Base-by-base conservation (phyloP, 2,888 invertebrate genomes). In the Allolobophora icterica region DNA sequence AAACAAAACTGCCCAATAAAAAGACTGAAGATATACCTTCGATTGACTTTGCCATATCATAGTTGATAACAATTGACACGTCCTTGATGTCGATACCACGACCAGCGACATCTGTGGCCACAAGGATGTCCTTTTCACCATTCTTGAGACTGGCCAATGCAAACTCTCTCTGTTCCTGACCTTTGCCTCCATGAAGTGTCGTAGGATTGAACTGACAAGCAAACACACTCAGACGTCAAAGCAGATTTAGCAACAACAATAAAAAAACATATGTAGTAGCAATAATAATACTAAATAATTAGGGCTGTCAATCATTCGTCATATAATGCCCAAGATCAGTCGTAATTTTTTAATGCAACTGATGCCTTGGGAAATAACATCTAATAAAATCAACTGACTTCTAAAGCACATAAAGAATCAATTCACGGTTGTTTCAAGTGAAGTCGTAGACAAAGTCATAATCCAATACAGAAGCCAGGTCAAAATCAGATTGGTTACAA, bases 81-180 rank as follows among this genome's bases (percentile, higher is more conserved):
- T 99, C 99, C 95, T 99, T 99, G 95, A 99, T 99, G 95, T 99
- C 99, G 93, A 99, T 99, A 98, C 99, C 99, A 96, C 99, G 97
- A 93, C 99, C 99, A 93, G 99, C 99, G 0, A 99, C 99, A 95
- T 99, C 99, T 0, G 99, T 99, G 0, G 99, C 99, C 84, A 99
- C 99, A 93, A 99, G 96, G 94, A 99, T 99, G 95, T 99, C 99
- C 95, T 99, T 99, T 0, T 97, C 97, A 13, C 99, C 99, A 91
- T 97, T 97, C 95, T 99, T 99, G 92, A 99, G 97, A 95, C 98
- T 97, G 15, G 98, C 98, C 95, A 99, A 96, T 30, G 99, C 99
- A 95, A 98, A 99, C 95, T 99, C 99, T 96, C 99, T 97, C 96
- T 99, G 99, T 95, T 99, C 99, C 95, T 99, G 99, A 0, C 99